Percentiles rank a stretch among this genome's conserved stretches.
These are phyloP conservation scores for Calidris pygmaea DNA, from an alignment of 2,113 vertebrate species.

Conservation along the genomic window DNA sequence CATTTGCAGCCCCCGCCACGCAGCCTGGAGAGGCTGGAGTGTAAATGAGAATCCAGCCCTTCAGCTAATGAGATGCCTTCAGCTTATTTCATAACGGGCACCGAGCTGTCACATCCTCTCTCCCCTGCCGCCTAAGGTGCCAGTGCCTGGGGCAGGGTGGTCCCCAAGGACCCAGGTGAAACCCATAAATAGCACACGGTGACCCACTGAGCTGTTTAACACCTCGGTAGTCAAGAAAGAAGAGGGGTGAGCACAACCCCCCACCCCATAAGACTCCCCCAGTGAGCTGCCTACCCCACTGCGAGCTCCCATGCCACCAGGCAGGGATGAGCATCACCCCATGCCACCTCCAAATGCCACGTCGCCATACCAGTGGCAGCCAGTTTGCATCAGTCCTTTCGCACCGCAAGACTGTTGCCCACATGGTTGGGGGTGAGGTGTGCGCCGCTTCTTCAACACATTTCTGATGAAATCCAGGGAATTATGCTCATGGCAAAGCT, in stretches of 20 bases:
- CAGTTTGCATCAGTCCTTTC: not conserved
- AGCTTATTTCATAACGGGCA: accelerated
- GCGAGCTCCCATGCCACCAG: not conserved
- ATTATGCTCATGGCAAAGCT: conserved; percentile 1
- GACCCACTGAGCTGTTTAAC: accelerated
- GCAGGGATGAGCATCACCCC: not conserved
- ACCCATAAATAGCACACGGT: not conserved
- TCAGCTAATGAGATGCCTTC: not conserved
- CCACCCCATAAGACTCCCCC: accelerated
- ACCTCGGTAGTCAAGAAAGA: not conserved
- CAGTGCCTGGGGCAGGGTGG: accelerated
- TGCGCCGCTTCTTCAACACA: not conserved
- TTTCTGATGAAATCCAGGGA: not conserved
- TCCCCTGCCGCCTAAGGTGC: accelerated
- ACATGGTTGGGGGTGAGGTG: not conserved
- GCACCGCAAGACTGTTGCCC: not conserved
- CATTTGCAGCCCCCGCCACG: accelerated
- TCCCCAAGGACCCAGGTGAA: not conserved
- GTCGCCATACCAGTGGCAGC: not conserved
- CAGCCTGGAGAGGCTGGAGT: conserved; percentile 19
- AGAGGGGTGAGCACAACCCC: not conserved
- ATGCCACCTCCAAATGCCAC: not conserved
- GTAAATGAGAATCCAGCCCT: conserved; percentile 21
- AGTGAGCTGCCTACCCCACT: not conserved
- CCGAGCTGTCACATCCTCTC: accelerated